phyloP scores from a whole-genome alignment of 2,888 invertebrate genomes.

The Tetramorium bicarinatum region DNA sequence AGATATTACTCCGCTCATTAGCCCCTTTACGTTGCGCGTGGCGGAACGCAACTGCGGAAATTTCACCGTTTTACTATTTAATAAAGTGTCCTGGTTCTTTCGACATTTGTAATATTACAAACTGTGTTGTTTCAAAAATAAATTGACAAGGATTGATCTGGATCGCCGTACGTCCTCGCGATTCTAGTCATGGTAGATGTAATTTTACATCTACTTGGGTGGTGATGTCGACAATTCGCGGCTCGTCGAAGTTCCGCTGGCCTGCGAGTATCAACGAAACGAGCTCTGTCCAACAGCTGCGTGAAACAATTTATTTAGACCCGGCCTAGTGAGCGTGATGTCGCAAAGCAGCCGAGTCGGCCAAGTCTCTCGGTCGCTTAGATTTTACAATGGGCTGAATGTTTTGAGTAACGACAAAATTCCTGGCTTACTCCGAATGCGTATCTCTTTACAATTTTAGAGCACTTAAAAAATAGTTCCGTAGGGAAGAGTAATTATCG shows the following conservation, averaged over 20 bases:
- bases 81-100: neutral
- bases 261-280: slow-evolving; percentile 10
- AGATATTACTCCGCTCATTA: neutral
- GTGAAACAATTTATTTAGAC: slow-evolving; percentile 35
- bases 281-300: slow-evolving; percentile 23
- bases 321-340: slow-evolving; percentile 15
- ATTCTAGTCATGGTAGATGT: neutral
- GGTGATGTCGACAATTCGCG: neutral
- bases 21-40: neutral
- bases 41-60: neutral
- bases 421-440: neutral
- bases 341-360: slow-evolving; percentile 25
- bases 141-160: neutral
- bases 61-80: neutral
- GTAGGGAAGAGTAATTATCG: neutral
- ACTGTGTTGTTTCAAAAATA: neutral
- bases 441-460: neutral
- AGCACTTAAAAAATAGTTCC: neutral
- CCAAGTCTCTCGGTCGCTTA: neutral
- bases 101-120: neutral
- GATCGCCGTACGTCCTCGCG: neutral
- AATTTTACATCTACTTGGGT: slow-evolving; percentile 3
- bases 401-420: neutral
- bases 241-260: slow-evolving; percentile 9
- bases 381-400: slow-evolving; percentile 17